phyloP scores from a whole-genome alignment of 2,888 invertebrate species.

The Cenopis cana region DNA sequence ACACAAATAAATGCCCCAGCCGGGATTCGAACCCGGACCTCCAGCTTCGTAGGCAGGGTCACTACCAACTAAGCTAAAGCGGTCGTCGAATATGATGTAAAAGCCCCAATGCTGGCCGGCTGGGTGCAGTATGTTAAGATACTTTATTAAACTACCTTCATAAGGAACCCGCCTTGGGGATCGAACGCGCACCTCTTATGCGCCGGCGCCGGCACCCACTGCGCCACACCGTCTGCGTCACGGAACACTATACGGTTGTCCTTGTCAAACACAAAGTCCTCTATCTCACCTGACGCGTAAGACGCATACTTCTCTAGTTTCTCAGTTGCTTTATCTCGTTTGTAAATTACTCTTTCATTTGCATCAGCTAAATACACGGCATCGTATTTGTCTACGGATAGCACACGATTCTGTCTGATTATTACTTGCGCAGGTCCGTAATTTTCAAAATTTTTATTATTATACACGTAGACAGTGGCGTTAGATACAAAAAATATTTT shows the following conservation, averaged over 20 bases:
- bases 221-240: conserved; percentile 1
- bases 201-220: neutral
- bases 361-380: neutral
- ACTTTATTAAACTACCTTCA: too few relatives aligned
- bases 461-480: neutral
- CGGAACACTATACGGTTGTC: neutral
- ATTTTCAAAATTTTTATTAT: neutral
- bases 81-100: too few relatives aligned
- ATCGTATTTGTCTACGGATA: neutral
- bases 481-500: conserved; percentile 2
- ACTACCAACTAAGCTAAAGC: too few relatives aligned
- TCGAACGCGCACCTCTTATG: too few relatives aligned
- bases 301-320: neutral
- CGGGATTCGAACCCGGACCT: too few relatives aligned
- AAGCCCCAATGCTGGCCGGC: too few relatives aligned
- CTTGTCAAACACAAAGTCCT: conserved; percentile 6
- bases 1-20: too few relatives aligned
- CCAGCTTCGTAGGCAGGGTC: too few relatives aligned
- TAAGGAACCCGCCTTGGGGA: too few relatives aligned
- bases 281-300: neutral
- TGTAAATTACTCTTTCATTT: conserved; percentile 2
- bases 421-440: neutral
- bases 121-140: too few relatives aligned
- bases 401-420: neutral
- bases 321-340: neutral